A percentile compares a stretch with the other conserved stretches of the same genome.
Evolutionary conservation across 1,140 invertebrate species (phyloP).

Genomic region (Scylla paramamosain): DNA sequence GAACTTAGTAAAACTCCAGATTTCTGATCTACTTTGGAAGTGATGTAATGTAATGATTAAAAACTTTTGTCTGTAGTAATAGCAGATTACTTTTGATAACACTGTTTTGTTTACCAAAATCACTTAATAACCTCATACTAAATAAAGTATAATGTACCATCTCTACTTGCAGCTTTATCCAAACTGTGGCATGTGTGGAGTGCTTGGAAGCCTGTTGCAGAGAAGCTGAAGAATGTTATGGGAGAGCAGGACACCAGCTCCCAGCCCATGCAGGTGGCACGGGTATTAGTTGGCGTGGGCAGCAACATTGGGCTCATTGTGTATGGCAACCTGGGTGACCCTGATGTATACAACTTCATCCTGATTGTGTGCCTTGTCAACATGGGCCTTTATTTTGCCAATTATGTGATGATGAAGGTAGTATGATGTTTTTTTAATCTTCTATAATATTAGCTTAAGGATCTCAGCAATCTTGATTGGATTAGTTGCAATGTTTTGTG

Average conservation of each 20-base stretch:
- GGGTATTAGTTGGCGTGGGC: neutral
- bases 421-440: neutral
- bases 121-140: no score
- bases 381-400: conserved; percentile 61
- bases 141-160: no score
- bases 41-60: no score
- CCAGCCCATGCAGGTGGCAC: conserved; percentile 34
- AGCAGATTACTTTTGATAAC: no score
- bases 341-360: conserved; percentile 61
- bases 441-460: neutral
- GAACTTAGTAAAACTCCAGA: no score
- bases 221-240: conserved; percentile 40
- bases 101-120: no score
- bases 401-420: conserved; percentile 63
- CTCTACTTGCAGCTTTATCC: conserved; percentile 18
- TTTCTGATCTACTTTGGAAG: no score
- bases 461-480: neutral
- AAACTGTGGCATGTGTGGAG: conserved; percentile 62
- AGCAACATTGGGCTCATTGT: conserved; percentile 38
- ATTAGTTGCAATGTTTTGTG: no score
- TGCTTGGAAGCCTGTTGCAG: conserved; percentile 42
- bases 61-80: no score
- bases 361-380: conserved; percentile 59
- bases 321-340: conserved; percentile 43
- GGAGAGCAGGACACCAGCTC: conserved; percentile 27